Evolutionary conservation across 2,797 vertebrate genomes (phyloP).

Genomic region (Kryptopterus vitreolus): DNA sequence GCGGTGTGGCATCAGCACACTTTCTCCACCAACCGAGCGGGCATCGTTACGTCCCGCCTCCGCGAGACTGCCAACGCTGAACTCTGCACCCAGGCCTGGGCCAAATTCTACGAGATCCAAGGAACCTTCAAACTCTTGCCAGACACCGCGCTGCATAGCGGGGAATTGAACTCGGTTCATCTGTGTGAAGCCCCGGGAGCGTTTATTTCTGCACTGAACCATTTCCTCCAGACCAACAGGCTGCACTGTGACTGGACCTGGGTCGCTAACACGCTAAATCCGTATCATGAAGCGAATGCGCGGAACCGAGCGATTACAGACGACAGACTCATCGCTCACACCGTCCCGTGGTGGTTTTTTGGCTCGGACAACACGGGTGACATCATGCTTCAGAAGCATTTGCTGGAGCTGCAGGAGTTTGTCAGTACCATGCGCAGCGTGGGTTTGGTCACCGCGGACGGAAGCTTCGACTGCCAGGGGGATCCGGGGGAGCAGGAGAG

Average conservation of each 20-base stretch:
- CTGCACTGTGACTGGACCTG: slow-evolving; percentile 87
- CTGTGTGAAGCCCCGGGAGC: slow-evolving; percentile 95
- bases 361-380: slow-evolving; percentile 93
- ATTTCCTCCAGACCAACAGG: slow-evolving; percentile 83
- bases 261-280: slow-evolving; percentile 92
- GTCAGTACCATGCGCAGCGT: slow-evolving; percentile 75
- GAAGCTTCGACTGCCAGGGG: slow-evolving; percentile 97
- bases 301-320: slow-evolving; percentile 85
- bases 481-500: slow-evolving; percentile 95
- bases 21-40: slow-evolving; percentile 89
- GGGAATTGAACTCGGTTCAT: slow-evolving; percentile 87
- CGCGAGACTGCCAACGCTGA: slow-evolving; percentile 84
- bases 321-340: slow-evolving; percentile 89
- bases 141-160: slow-evolving; percentile 70
- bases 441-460: slow-evolving; percentile 92
- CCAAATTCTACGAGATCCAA: slow-evolving; percentile 92
- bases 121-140: slow-evolving; percentile 81
- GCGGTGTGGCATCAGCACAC: slow-evolving; percentile 93
- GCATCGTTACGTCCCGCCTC: slow-evolving; percentile 81
- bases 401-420: slow-evolving; percentile 83
- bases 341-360: slow-evolving; percentile 90
- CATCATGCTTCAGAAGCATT: slow-evolving; percentile 83
- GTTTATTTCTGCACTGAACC: slow-evolving; percentile 91
- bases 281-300: slow-evolving; percentile 89
- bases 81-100: slow-evolving; percentile 96